These are phyloP conservation scores for Eudemis profundana DNA, from an alignment of 2,888 invertebrate species.

Conservation along the genomic window DNA sequence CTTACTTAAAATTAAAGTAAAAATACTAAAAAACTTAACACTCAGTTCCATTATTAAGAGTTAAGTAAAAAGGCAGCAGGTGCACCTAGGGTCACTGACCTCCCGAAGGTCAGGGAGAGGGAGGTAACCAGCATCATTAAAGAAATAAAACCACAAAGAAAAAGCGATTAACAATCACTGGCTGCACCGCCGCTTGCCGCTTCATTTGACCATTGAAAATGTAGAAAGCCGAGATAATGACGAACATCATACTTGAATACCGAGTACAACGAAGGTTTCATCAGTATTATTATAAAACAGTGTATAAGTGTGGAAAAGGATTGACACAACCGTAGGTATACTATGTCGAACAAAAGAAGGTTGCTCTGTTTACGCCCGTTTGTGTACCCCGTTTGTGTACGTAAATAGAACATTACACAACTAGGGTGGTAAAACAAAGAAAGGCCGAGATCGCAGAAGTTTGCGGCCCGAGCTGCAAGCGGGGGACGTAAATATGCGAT, in stretches of 20 bases:
- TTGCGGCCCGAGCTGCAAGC: too few relatives aligned
- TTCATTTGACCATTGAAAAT: conserved; percentile 28
- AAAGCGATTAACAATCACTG: conserved; percentile 38
- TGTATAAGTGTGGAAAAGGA: background rate
- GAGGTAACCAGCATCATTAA: conserved; percentile 38
- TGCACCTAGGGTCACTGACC: conserved; percentile 29
- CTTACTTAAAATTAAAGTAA: background rate
- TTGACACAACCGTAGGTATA: too few relatives aligned
- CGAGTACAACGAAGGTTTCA: background rate
- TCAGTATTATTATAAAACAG: background rate
- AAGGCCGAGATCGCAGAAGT: too few relatives aligned
- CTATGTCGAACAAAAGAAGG: too few relatives aligned
- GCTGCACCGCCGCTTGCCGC: conserved; percentile 30
- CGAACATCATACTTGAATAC: background rate
- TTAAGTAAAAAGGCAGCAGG: conserved; percentile 29
- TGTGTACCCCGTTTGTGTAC: too few relatives aligned
- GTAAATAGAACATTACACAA: too few relatives aligned
- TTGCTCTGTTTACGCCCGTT: too few relatives aligned
- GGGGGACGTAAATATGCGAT: too few relatives aligned
- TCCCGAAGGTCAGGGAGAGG: conserved; percentile 36
- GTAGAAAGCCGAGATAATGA: conserved; percentile 29
- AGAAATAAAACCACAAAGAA: conserved; percentile 40
- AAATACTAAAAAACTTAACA: background rate
- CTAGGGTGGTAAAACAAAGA: too few relatives aligned
- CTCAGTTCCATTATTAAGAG: background rate